Percentiles rank a stretch among this genome's conserved stretches.
These are phyloP conservation scores for Meriones psammophilus DNA, from an alignment of 2,797 vertebrate species.

Conservation along the genomic window DNA sequence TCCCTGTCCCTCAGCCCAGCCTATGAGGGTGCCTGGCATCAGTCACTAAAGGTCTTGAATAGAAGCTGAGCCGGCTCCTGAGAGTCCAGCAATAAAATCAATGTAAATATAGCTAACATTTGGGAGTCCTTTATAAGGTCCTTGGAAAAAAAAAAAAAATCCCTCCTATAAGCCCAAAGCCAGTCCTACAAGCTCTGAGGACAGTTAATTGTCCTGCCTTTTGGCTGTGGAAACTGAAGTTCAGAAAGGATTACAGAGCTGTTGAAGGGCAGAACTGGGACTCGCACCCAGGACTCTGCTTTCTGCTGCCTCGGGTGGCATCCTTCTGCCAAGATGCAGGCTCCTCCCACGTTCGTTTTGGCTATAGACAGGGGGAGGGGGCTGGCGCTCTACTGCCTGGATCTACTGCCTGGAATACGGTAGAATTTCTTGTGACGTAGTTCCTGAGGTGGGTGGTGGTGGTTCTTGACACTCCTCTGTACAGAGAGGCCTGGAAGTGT, in stretches of 20 bases:
- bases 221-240: neutral
- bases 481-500: neutral
- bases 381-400: neutral
- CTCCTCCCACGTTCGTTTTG: neutral
- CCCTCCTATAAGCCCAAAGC: conserved; percentile 58
- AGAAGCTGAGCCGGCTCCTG: conserved; percentile 14
- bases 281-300: neutral
- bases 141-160: conserved; percentile 69
- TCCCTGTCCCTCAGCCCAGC: neutral
- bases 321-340: neutral
- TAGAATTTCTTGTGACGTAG: neutral
- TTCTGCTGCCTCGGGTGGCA: neutral
- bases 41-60: neutral
- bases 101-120: conserved; percentile 65
- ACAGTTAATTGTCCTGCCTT: conserved; percentile 29
- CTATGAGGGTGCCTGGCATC: neutral
- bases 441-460: neutral
- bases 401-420: neutral
- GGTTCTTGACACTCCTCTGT: neutral
- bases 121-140: conserved; percentile 69
- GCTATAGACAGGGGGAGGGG: neutral
- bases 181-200: neutral
- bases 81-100: conserved; percentile 62
- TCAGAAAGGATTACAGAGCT: conserved; percentile 6
- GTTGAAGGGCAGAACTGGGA: neutral